Evolutionary conservation across 2,888 invertebrate genomes (phyloP), one percentile per base, ranked within the genome.

Genomic region (Aphrophora alni): DNA sequence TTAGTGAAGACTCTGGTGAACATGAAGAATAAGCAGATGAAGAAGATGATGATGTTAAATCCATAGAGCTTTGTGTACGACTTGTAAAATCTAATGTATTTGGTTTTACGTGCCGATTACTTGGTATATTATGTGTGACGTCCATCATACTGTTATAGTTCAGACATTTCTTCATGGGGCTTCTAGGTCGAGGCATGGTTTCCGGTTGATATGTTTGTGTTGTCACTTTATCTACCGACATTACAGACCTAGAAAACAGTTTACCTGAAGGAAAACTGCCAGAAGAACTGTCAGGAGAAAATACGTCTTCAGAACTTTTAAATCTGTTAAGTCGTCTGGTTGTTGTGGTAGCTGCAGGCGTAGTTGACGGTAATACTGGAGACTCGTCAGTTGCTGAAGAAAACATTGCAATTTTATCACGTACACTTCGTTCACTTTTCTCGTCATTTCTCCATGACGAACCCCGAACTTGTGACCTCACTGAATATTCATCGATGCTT

Each of bases 341-440:
- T 33, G 77, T 88, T 21, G 87, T 78, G 80, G 83, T 73, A 10
- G 80, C 89, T 83, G 89, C 89, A 77, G 90, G 85, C 38, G 88
- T 87, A 82, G 89, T 89, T 21, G 89, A 86, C 82, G 90, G 89
- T 59, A 88, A 86, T 0, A 89, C 76, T n/a, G 81, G 82, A 8
- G 78, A 78, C 44, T 83, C 8, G 87, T 87, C 24, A 84, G 82
- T 75, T 12, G 78, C 82, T 90, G 89, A 91, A 71, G 95, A 95
- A 88, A 96, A 96, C 94, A 95, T 95, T 81, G 95, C 95, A 85
- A 96, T 96, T 89, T 95, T 95, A 87, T 95, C 95, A 86, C 93
- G 92, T 79, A 96, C 95, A 86, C 95, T 95, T 84, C 92, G 93
- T 88, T 94, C 94, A 83, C 95, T 95, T 86, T 93, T 93, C 85